These are phyloP conservation scores for Strigamia maritima DNA, from an alignment of 2,888 invertebrate genomes.

Conservation along the genomic window DNA sequence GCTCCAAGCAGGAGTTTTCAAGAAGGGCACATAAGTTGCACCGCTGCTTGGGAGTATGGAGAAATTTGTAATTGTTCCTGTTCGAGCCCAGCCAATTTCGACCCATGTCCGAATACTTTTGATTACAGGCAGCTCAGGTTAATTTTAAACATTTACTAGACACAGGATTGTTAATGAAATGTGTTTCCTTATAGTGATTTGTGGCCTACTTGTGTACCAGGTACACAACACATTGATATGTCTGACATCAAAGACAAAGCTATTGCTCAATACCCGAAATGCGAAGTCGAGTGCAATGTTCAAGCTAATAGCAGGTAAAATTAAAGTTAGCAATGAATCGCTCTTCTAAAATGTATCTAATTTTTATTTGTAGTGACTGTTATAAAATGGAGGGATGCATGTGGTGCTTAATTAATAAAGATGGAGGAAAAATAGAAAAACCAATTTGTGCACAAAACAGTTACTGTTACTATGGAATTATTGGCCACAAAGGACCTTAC, in stretches of 20 bases:
- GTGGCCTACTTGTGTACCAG: slow-evolving; percentile 12
- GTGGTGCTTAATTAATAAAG: not conserved
- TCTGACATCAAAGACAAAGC: not conserved
- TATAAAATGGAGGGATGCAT: not conserved
- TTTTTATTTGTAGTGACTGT: slow-evolving; percentile 13
- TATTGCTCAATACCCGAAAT: not conserved
- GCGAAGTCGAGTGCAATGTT: not conserved
- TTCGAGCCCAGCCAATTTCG: slow-evolving; percentile 17
- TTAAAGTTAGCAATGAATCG: too few species aligned
- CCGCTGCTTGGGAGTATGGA: not conserved
- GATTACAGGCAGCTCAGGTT: slow-evolving; percentile 2
- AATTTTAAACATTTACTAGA: not conserved
- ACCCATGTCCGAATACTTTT: slow-evolving; percentile 19
- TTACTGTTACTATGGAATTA: slow-evolving; percentile 6
- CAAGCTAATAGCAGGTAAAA: not conserved
- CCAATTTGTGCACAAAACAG: not conserved
- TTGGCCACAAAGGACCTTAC: slow-evolving; percentile 7
- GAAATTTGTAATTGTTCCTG: slow-evolving; percentile 9
- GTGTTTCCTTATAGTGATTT: not conserved
- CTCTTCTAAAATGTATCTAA: too few species aligned
- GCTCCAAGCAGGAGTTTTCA: not conserved
- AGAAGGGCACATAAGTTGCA: not conserved
- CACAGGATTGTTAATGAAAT: not conserved
- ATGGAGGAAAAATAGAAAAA: not conserved
- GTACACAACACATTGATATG: not conserved